These are phyloP conservation scores for Margarornis squamiger DNA, from an alignment of 2,797 vertebrate species.

Conservation along the genomic window DNA sequence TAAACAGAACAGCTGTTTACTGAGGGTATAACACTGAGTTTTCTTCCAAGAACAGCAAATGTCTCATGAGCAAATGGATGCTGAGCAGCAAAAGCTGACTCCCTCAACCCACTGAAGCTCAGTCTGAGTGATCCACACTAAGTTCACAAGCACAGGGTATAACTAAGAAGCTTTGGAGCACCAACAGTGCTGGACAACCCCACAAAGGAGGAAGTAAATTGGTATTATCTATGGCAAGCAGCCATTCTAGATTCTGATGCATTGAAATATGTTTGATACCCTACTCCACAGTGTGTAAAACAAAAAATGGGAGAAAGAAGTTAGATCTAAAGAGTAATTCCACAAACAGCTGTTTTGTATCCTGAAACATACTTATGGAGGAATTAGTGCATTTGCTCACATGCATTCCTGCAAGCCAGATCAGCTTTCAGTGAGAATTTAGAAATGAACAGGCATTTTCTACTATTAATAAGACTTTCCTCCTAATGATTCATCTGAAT, in stretches of 20 bases:
- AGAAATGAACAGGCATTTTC: slow-evolving; percentile 14
- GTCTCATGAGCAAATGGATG: neutral
- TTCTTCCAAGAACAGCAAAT: neutral
- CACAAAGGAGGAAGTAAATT: neutral
- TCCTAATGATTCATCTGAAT: neutral
- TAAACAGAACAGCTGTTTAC: neutral
- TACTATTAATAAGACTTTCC: slow-evolving; percentile 53
- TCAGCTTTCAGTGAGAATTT: slow-evolving; percentile 60
- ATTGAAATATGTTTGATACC: neutral
- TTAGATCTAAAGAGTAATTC: neutral
- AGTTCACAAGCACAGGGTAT: neutral
- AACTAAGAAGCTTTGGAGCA: neutral
- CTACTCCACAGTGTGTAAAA: neutral
- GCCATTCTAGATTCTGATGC: neutral
- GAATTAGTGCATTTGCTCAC: slow-evolving; percentile 34
- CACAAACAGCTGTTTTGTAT: slow-evolving; percentile 52
- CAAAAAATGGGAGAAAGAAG: neutral
- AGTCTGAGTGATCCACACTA: neutral
- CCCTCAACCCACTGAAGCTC: neutral
- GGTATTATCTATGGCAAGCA: neutral
- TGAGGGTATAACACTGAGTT: neutral
- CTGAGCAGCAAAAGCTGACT: neutral
- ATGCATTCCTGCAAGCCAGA: slow-evolving; percentile 42
- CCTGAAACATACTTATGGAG: neutral
- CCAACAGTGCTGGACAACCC: neutral